These are phyloP conservation scores for Zosterops japonicus DNA, from an alignment of 2,113 vertebrate species.

Conservation along the genomic window DNA sequence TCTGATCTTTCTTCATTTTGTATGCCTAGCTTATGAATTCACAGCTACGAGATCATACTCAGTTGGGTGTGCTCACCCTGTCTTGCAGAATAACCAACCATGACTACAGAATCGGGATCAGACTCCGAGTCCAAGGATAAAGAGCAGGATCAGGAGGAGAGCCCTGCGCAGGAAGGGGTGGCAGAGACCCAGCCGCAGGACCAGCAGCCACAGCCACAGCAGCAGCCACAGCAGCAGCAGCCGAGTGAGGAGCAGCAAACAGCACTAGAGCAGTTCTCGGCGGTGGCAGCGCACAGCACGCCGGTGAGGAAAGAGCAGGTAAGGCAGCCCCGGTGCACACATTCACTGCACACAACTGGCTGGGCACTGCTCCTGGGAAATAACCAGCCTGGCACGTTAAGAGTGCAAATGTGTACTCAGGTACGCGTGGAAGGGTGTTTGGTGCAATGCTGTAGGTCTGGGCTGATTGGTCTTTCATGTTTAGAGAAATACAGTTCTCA, in stretches of 20 bases:
- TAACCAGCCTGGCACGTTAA: accelerated
- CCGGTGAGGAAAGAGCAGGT: slow-evolving; percentile 80
- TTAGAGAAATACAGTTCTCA: background rate
- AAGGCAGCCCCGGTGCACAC: accelerated
- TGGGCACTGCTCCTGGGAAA: background rate
- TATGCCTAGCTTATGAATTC: background rate
- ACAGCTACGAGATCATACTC: accelerated
- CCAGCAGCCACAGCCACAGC: background rate
- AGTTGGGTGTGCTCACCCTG: background rate
- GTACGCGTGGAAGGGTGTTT: accelerated
- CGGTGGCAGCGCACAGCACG: slow-evolving; percentile 83
- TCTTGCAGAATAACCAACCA: slow-evolving; percentile 87
- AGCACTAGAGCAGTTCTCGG: slow-evolving; percentile 77
- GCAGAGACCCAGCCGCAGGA: slow-evolving; percentile 10
- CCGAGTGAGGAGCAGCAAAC: slow-evolving; percentile 65
- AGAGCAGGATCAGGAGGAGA: slow-evolving; percentile 81
- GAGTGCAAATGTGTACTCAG: accelerated
- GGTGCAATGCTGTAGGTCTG: background rate
- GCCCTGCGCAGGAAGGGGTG: slow-evolving; percentile 50
- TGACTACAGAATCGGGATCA: slow-evolving; percentile 91
- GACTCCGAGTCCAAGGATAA: slow-evolving; percentile 87
- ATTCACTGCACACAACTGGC: accelerated
- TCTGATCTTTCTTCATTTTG: background rate
- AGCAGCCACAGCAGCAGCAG: background rate
- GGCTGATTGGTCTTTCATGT: accelerated